Evolutionary conservation across 2,113 vertebrate species (phyloP).

Genomic region (Aviceda subcristata): DNA sequence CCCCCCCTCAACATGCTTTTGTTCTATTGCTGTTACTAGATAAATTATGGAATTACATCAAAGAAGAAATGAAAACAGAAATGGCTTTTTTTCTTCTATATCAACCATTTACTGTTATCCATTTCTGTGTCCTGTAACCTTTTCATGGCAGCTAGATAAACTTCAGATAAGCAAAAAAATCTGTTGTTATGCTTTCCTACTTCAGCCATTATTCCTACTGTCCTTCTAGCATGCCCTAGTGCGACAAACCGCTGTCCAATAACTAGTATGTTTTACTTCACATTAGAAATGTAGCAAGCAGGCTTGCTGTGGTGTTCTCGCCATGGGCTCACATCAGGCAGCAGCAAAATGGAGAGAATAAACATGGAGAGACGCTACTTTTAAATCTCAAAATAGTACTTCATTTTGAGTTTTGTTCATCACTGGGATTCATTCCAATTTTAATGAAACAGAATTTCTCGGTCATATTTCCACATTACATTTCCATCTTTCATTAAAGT

Average conservation of each 20-base stretch:
- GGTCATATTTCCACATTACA: slow-evolving; percentile 28
- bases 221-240: not conserved
- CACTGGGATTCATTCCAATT: slow-evolving; percentile 10
- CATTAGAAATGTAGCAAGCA: not conserved
- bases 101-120: not conserved
- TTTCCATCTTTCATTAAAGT: slow-evolving; percentile 56
- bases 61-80: not conserved
- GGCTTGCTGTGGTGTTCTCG: not conserved
- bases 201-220: not conserved
- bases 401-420: slow-evolving; percentile 6
- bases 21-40: not conserved
- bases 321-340: not conserved
- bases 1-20: not conserved
- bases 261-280: not conserved
- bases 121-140: not conserved
- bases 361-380: not conserved
- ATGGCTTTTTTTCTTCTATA: not conserved
- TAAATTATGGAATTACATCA: not conserved
- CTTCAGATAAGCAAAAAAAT: not conserved
- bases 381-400: not conserved
- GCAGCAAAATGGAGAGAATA: not conserved
- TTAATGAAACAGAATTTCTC: slow-evolving; percentile 25
- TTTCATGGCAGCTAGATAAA: not conserved
- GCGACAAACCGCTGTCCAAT: not conserved
- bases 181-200: not conserved